Conservation (phyloP, 2,888 invertebrate species). For the Trichogramma evanescens region DNA sequence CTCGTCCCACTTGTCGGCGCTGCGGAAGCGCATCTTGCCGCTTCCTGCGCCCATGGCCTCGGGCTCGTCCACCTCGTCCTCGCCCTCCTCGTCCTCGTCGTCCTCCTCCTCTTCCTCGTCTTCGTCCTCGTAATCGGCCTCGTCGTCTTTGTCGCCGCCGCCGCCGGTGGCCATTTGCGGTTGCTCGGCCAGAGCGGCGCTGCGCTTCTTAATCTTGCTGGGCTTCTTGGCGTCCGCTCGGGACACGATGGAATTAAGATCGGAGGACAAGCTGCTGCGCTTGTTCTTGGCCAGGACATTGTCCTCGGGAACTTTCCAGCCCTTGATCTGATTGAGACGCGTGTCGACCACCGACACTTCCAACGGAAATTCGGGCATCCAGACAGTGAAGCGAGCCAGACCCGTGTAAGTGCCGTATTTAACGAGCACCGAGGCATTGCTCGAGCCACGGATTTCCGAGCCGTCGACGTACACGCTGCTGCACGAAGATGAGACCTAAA, state of each 20-base stretch:
- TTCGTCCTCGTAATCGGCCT: constrained; percentile 7
- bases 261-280: constrained; percentile 33
- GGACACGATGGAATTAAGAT: constrained; percentile 23
- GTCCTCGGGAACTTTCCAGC: constrained; percentile 86
- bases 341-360: constrained; percentile 85
- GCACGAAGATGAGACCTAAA: constrained; percentile 88
- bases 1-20: constrained; percentile 40
- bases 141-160: constrained; percentile 16
- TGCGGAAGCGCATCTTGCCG: constrained; percentile 34
- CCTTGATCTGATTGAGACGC: constrained; percentile 85
- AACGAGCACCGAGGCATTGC: constrained; percentile 88
- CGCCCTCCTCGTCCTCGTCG: constrained; percentile 30
- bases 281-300: constrained; percentile 48
- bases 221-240: constrained; percentile 2
- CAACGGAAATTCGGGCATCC: constrained; percentile 93
- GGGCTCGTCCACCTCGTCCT: constrained; percentile 28
- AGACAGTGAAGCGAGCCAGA: constrained; percentile 82
- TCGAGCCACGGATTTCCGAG: constrained; percentile 87
- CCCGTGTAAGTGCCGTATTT: constrained; percentile 88
- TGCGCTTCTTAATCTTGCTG: constrained; percentile 14
- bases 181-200: constrained; percentile 2
- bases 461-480: constrained; percentile 95
- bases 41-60: constrained; percentile 31
- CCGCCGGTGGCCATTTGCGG: constrained; percentile 13
- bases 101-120: constrained; percentile 27